Percentiles rank a stretch among this genome's conserved stretches.
These are phyloP conservation scores for Malurus splendens DNA, from an alignment of 2,797 vertebrate species.

Conservation along the genomic window DNA sequence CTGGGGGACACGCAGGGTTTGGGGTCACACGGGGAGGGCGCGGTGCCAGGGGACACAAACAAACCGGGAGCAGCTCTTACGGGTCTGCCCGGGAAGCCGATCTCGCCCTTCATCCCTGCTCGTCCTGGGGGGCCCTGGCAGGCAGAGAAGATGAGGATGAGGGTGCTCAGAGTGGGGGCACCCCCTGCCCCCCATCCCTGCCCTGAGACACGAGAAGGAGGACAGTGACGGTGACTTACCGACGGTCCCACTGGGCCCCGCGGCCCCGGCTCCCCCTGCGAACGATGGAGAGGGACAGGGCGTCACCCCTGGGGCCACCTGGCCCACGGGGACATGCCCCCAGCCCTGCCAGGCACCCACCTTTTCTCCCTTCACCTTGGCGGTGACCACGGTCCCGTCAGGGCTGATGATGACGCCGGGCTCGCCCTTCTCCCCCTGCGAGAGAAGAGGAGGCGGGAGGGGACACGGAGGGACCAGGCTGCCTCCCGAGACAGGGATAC, in stretches of 20 bases:
- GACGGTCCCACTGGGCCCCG: constrained; percentile 51
- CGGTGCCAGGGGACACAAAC: not conserved
- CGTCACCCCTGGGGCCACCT: not conserved
- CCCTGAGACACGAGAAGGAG: rapidly evolving
- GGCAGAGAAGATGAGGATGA: not conserved
- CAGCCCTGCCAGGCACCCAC: not conserved
- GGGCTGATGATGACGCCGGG: constrained; percentile 78
- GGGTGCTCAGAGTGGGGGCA: not conserved
- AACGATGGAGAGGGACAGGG: not conserved
- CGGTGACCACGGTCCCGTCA: constrained; percentile 68
- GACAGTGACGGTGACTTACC: constrained; percentile 11
- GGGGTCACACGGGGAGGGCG: not conserved
- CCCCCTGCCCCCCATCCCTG: rapidly evolving
- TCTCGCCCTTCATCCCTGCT: constrained; percentile 88
- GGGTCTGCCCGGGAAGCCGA: constrained; percentile 93
- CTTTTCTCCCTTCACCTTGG: constrained; percentile 65
- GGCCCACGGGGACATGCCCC: rapidly evolving
- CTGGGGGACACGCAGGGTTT: not conserved
- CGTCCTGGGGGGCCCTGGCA: constrained; percentile 67
- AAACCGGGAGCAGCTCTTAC: constrained; percentile 73
- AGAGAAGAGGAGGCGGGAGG: not conserved
- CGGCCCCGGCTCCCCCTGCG: constrained; percentile 66
- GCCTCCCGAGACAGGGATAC: not conserved
- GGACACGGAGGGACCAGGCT: not conserved
- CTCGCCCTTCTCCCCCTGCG: constrained; percentile 92